These are phyloP conservation scores for Myopa tessellatipennis DNA, from an alignment of 2,888 invertebrate species.

Conservation along the genomic window DNA sequence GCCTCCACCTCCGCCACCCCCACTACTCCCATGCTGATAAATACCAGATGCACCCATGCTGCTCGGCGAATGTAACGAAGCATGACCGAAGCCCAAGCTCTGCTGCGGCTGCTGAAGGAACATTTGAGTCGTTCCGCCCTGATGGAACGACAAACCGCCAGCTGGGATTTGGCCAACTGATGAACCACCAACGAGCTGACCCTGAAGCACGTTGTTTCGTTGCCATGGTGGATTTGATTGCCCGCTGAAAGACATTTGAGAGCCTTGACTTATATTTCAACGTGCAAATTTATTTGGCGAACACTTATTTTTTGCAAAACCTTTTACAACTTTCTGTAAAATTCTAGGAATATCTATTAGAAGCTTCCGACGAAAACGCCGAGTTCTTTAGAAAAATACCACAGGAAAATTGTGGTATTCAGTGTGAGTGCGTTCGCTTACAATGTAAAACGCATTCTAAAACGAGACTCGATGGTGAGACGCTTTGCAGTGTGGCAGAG, in stretches of 20 bases:
- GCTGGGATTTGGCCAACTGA: slow-evolving; percentile 45
- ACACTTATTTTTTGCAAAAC: background rate
- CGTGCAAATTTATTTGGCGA: background rate
- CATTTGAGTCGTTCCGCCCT: slow-evolving; percentile 46
- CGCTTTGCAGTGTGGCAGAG: too few relatives aligned
- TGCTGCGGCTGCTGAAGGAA: slow-evolving; percentile 47
- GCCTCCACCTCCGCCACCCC: slow-evolving; percentile 23
- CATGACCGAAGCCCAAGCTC: slow-evolving; percentile 33
- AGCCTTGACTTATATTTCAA: background rate
- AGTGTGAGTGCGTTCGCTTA: too few relatives aligned
- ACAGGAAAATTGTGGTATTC: too few relatives aligned
- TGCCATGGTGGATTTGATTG: slow-evolving; percentile 85
- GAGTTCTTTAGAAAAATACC: too few relatives aligned
- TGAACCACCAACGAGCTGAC: slow-evolving; percentile 43
- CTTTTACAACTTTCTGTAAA: background rate
- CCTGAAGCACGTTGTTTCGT: slow-evolving; percentile 52
- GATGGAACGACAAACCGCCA: slow-evolving; percentile 50
- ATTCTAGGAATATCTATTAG: too few relatives aligned
- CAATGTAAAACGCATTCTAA: too few relatives aligned
- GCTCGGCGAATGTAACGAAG: slow-evolving; percentile 43
- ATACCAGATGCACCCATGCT: slow-evolving; percentile 67
- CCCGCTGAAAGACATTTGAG: slow-evolving; percentile 69
- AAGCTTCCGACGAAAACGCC: too few relatives aligned
- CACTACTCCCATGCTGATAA: slow-evolving; percentile 35
- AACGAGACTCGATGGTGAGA: too few relatives aligned